Evolutionary conservation across 2,113 vertebrate genomes (phyloP), one percentile per base, ranked within the genome.

Genomic region (Atrichornis clamosus): DNA sequence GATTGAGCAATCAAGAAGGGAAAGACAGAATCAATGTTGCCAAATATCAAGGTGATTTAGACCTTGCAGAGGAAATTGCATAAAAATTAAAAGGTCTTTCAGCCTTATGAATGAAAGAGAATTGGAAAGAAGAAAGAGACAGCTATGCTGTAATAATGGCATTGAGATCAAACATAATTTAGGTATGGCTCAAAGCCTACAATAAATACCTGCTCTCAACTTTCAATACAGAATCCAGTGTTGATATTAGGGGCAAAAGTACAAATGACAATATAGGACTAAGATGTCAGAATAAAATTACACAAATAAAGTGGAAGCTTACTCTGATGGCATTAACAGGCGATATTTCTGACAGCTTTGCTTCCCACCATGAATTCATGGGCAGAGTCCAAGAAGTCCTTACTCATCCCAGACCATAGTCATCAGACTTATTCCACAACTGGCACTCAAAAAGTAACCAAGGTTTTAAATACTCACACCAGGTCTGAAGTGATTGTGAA

Each of bases 41-140:
- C 87, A 95, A 92, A 94, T 95, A 95, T 89, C 87, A 95, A 93
- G 77, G 87, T 95, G 81, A 87, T 94, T 95, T 92, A 95, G 89
- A 94, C 70, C 55, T 93, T 89, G 73, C 81, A 91, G 67, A 93
- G 91, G 77, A 96, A 94, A 91, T 94, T 94, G 62, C 53, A 62
- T 82, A 60, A 95, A 94, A 80, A 96, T 94, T 96, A 91, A 95
- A 93, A 91, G 58, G 69, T 89, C 62, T 95, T 93, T 91, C 77
- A 91, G 89, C 73, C 18, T 81, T 84, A 89, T 89, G 91, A 95
- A 94, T 93, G 77, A 95, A 96, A 95, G 62, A 77, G 72, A 95
- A 82, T 53, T 78, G 64, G 35, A 78, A 93, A 86, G 46, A 92
- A 95, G 49, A 87, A 87, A 94, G 65, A 75, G 27, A 75, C 30